These are phyloP conservation scores for Montipora foliosa DNA, from an alignment of 64 coral and sea anemone species.

Conservation along the genomic window DNA sequence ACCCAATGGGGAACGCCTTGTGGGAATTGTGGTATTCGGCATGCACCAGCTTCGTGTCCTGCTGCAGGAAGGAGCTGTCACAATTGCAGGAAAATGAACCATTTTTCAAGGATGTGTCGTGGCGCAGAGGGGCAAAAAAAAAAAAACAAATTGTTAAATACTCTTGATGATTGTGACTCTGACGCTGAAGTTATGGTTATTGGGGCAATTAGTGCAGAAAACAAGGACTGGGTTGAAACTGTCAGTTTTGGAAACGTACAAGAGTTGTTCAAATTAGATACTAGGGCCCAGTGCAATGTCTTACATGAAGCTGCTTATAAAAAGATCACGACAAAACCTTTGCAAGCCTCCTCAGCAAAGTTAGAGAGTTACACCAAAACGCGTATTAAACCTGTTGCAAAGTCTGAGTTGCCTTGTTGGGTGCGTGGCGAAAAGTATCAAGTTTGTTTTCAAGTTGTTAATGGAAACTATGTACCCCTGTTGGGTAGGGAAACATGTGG, in stretches of 20 bases:
- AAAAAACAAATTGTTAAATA: not conserved
- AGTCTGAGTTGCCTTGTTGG: too few species aligned
- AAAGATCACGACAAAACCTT: not conserved
- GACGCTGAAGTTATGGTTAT: too few species aligned
- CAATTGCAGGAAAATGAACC: too few species aligned
- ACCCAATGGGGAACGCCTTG: too few species aligned
- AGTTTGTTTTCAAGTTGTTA: not conserved
- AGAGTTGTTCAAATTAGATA: not conserved
- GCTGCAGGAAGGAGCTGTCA: too few species aligned
- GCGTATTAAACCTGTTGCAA: not conserved
- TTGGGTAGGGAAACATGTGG: not conserved
- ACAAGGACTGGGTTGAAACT: too few species aligned
- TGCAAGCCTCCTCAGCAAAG: not conserved
- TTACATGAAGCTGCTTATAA: not conserved
- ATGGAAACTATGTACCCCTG: not conserved
- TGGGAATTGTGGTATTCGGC: too few species aligned
- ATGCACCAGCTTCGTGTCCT: too few species aligned
- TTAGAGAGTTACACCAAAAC: not conserved
- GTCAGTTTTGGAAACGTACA: not conserved
- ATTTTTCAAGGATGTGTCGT: too few species aligned
- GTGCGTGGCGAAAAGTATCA: too few species aligned
- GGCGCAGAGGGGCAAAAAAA: not conserved
- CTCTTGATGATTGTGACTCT: not conserved
- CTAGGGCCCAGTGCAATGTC: too few species aligned
- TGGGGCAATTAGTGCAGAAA: too few species aligned